phyloP scores from a whole-genome alignment of 2,888 invertebrate genomes.

The Tetragonisca angustula region DNA sequence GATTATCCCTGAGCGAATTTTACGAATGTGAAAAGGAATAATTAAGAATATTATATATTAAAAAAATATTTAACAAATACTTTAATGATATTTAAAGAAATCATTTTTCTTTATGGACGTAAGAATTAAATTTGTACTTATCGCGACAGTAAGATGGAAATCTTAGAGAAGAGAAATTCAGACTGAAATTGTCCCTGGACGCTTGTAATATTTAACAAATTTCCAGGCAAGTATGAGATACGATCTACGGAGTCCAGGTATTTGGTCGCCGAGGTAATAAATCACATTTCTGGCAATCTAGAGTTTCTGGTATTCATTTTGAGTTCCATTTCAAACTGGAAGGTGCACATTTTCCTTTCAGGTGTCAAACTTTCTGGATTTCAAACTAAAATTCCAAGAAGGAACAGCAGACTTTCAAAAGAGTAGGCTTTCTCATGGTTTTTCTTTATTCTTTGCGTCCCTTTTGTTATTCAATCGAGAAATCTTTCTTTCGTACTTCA shows the following conservation, averaged over 20 bases:
- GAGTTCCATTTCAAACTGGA: neutral
- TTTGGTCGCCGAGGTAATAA: constrained; percentile 3
- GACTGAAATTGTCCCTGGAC: neutral
- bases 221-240: neutral
- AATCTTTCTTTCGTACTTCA: neutral
- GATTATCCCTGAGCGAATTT: too few relatives aligned
- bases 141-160: too few relatives aligned
- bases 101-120: too few relatives aligned
- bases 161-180: too few relatives aligned
- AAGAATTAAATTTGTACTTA: too few relatives aligned
- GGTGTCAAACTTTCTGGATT: neutral
- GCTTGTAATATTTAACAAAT: neutral
- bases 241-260: neutral
- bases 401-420: neutral
- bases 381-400: neutral
- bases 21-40: too few relatives aligned
- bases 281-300: neutral
- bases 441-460: neutral
- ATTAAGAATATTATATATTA: too few relatives aligned
- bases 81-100: too few relatives aligned
- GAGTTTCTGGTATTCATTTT: neutral
- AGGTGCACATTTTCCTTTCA: constrained; percentile 7
- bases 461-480: neutral
- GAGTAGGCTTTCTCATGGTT: neutral
- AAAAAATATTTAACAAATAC: too few relatives aligned